Base-by-base conservation (phyloP, 2,888 invertebrate genomes). In the Cataglyphis altisquamis region DNA sequence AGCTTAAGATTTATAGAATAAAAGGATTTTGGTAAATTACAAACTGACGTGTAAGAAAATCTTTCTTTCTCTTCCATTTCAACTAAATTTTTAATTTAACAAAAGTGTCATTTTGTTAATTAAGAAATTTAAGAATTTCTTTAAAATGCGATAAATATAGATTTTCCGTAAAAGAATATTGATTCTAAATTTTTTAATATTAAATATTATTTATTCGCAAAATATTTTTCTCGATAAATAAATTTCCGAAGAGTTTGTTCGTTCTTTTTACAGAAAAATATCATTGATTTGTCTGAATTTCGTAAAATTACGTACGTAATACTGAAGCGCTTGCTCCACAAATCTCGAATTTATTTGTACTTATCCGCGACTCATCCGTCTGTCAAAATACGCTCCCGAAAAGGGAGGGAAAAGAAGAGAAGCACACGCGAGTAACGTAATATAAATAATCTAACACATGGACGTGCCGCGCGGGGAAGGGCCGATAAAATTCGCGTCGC, bases 361-460 rank as follows among this genome's bases (percentile, higher is more conserved):
- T 70, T 21, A 70, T 21, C 21, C 25, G 45, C 45, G 25, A 41
- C 41, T 32, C 21, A 9, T n/a, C 18, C 32, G 21, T 62, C 18
- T 45, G 57, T 45, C 68, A 45, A 70, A 70, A 60, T n/a, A 80
- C n/a, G 21, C 6, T 55, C 39, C 67, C 67, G 78, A 57, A 29
- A 57, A 78, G 12, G n/a, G 52, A 52, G n/a, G 8, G n/a, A 52
- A 29, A 29, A 48, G 9, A n/a, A 15, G 67, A 21, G 12, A 21
- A 41, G 32, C 5, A 67, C 57, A 68, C 25, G 45, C 32, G 25
- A 15, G 18, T 77, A n/a, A 72, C 57, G 5, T 36, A 57, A 78
- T 4, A 78, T 57, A 68, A 80, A 80, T 70, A 21, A 78, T 60
- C 41, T 70, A 75, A 75, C n/a, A 5, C 15, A 70, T 48, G 36